Conservation (phyloP, 2,888 invertebrate species). For the Graphium colonna region DNA sequence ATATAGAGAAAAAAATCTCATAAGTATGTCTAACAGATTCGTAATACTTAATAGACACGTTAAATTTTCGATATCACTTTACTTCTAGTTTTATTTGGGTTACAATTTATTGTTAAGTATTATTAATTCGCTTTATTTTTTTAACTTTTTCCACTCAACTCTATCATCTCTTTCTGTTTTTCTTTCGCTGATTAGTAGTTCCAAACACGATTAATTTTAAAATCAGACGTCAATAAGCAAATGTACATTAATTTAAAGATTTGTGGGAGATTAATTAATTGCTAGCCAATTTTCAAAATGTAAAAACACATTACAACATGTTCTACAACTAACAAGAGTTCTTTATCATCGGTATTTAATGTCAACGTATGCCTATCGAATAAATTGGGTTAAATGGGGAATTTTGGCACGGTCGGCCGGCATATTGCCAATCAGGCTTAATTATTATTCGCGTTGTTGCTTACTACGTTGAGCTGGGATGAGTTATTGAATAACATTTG, state of each 20-base stretch:
- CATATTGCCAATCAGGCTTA: slow-evolving; percentile 15
- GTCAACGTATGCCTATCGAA: neutral
- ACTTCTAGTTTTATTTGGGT: too few species aligned
- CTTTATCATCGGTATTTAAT: neutral
- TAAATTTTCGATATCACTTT: too few species aligned
- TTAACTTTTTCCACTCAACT: too few species aligned
- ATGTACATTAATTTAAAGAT: neutral
- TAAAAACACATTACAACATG: neutral
- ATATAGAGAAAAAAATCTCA: too few species aligned
- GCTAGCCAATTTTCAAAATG: neutral
- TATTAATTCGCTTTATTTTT: too few species aligned
- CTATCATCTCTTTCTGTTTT: too few species aligned
- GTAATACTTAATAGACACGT: too few species aligned
- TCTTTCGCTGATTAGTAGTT: neutral
- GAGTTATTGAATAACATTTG: too few species aligned
- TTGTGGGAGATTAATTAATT: neutral
- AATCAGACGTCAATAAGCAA: neutral
- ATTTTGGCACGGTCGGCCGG: neutral
- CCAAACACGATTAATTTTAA: neutral
- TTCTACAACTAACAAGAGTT: neutral
- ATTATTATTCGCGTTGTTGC: slow-evolving; percentile 5
- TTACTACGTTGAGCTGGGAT: neutral
- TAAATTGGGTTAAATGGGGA: neutral
- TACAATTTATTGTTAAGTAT: too few species aligned
- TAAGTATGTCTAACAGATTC: too few species aligned